Conservation (phyloP, 2,797 vertebrate species). For the Brachyrhaphis roseni region DNA sequence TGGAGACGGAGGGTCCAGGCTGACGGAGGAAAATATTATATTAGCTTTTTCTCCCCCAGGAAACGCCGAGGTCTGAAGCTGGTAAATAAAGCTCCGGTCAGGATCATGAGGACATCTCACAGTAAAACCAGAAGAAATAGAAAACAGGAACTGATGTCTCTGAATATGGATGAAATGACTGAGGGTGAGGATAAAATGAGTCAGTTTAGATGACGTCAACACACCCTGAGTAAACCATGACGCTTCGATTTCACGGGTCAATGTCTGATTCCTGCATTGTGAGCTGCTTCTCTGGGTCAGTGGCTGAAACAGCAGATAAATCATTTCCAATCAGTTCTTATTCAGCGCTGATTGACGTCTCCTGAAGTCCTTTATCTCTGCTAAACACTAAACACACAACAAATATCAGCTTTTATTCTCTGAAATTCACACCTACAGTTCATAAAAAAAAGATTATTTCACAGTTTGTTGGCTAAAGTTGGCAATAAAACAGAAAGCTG, state of each 20-base stretch:
- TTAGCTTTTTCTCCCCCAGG: constrained; percentile 33
- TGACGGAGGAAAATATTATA: constrained; percentile 35
- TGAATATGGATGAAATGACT: constrained; percentile 1
- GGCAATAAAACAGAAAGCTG: background rate
- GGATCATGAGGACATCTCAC: constrained; percentile 22
- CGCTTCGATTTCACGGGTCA: constrained; percentile 1
- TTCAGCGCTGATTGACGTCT: background rate
- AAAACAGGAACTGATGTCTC: background rate
- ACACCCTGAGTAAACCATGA: constrained; percentile 54
- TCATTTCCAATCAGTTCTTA: background rate
- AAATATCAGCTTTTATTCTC: background rate
- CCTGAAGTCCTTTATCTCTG: background rate
- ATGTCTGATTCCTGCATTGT: constrained; percentile 3
- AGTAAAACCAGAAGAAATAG: constrained; percentile 8
- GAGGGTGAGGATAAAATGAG: constrained; percentile 13
- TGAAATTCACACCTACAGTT: background rate
- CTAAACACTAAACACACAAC: background rate
- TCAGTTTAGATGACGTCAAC: constrained; percentile 32
- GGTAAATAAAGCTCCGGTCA: constrained; percentile 24
- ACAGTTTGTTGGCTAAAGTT: background rate
- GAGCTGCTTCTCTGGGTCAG: constrained; percentile 1
- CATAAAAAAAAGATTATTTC: background rate
- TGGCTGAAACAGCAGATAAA: background rate
- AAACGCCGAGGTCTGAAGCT: constrained; percentile 22
- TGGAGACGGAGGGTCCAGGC: constrained; percentile 15